phyloP scores from a whole-genome alignment of 2,888 invertebrate species.

The Dasysyrphus albostriatus region DNA sequence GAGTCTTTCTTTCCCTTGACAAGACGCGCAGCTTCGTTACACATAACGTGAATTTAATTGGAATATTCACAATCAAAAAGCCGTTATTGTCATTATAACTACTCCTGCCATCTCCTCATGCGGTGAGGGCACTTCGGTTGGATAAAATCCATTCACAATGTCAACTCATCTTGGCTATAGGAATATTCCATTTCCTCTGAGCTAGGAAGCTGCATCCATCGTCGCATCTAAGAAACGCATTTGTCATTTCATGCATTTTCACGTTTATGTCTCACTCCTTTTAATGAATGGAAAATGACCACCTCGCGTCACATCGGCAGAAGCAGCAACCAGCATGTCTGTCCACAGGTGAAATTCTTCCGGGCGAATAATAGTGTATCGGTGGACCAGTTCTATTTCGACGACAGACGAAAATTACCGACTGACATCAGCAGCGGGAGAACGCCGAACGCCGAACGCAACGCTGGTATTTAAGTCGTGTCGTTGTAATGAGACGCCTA shows the following conservation, averaged over 20 bases:
- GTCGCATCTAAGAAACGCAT: slow-evolving; percentile 26
- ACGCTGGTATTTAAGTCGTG: slow-evolving; percentile 68
- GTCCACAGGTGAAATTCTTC: slow-evolving; percentile 65
- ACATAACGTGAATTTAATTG: slow-evolving; percentile 68
- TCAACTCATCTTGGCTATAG: slow-evolving; percentile 55
- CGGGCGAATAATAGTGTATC: slow-evolving; percentile 34
- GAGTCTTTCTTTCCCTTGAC: slow-evolving; percentile 38
- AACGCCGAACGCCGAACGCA: slow-evolving; percentile 6
- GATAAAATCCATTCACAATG: slow-evolving; percentile 47
- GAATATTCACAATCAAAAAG: slow-evolving; percentile 62
- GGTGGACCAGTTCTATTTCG: slow-evolving; percentile 48
- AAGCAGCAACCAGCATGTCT: neutral
- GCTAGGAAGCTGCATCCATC: neutral
- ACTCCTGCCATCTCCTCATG: neutral
- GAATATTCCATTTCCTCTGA: slow-evolving; percentile 7
- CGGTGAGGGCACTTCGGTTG: neutral
- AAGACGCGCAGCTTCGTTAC: slow-evolving; percentile 60
- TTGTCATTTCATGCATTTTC: slow-evolving; percentile 74
- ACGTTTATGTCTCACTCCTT: slow-evolving; percentile 70
- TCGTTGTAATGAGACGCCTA: slow-evolving; percentile 74
- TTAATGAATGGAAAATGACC: slow-evolving; percentile 74
- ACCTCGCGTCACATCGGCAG: slow-evolving; percentile 25
- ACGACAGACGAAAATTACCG: neutral
- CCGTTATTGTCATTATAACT: slow-evolving; percentile 62
- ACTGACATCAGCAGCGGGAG: slow-evolving; percentile 3